Evolutionary conservation across 2,113 vertebrate genomes (phyloP).

Genomic region (Zosterops japonicus): DNA sequence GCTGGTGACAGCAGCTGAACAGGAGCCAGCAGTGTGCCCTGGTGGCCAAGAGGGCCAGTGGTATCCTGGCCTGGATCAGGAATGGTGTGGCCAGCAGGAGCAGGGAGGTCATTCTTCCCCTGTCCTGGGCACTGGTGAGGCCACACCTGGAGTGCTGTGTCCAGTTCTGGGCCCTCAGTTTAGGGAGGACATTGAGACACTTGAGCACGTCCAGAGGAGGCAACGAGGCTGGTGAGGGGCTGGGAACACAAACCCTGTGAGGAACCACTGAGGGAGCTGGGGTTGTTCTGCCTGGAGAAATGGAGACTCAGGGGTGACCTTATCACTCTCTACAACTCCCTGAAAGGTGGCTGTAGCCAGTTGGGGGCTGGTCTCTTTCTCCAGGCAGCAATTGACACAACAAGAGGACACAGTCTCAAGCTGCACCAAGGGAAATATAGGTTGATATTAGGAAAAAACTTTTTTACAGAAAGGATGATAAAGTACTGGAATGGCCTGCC

Average conservation of each 20-base stretch:
- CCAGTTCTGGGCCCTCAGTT: background rate
- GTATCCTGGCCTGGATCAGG: background rate
- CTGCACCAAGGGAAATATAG: accelerated
- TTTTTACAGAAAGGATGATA: background rate
- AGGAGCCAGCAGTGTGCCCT: background rate
- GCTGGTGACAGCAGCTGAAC: accelerated
- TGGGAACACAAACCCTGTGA: background rate
- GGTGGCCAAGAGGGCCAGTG: background rate
- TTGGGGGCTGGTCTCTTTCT: no score
- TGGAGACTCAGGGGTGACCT: background rate
- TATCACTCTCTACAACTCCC: no score
- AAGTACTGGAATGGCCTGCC: background rate
- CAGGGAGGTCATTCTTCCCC: background rate
- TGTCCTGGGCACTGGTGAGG: background rate
- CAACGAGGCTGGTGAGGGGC: background rate
- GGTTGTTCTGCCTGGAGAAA: background rate
- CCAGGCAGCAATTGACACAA: background rate
- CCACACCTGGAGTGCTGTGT: background rate
- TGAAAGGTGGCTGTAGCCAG: background rate
- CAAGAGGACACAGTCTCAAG: accelerated
- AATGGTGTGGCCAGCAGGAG: background rate
- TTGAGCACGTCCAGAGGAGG: no score
- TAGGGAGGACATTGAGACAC: no score
- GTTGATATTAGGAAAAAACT: background rate
- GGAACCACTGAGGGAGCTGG: background rate